phyloP scores from a whole-genome alignment of 2,888 invertebrate genomes.

The Camponotus fellah region DNA sequence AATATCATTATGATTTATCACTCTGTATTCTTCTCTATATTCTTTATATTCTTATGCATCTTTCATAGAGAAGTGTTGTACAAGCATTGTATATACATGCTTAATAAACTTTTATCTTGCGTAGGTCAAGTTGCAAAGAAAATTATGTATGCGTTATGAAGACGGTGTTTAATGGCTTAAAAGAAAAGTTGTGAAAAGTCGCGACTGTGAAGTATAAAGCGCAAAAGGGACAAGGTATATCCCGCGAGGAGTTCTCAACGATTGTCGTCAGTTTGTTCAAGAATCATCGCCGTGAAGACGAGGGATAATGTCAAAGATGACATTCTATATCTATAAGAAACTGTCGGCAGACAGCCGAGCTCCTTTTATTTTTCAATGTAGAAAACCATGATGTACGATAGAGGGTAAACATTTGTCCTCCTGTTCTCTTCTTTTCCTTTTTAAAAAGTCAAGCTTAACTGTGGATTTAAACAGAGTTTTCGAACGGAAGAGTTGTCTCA shows the following conservation, averaged over 20 bases:
- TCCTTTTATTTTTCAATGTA: constrained; percentile 42
- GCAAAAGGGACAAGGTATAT: constrained; percentile 13
- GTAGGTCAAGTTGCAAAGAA: background rate
- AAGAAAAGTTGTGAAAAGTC: constrained; percentile 35
- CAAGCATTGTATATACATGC: background rate
- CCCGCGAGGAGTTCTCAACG: background rate
- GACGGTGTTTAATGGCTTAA: constrained; percentile 25
- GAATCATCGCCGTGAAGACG: constrained; percentile 41
- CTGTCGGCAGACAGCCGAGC: constrained; percentile 17
- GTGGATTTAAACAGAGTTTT: constrained; percentile 18
- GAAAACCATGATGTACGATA: constrained; percentile 25
- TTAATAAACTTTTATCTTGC: constrained; percentile 13
- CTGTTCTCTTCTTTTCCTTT: background rate
- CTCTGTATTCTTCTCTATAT: background rate
- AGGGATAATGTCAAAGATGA: constrained; percentile 50
- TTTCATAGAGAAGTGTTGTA: background rate
- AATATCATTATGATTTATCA: background rate
- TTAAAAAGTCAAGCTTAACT: constrained; percentile 20
- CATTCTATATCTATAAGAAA: constrained; percentile 31
- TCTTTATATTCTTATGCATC: background rate
- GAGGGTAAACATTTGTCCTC: constrained; percentile 35
- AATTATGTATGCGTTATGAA: constrained; percentile 17
- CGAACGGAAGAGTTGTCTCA: background rate
- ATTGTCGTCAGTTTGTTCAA: constrained; percentile 38
- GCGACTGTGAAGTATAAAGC: constrained; percentile 13